Percentiles rank a stretch among this genome's conserved stretches.
Evolutionary conservation across 2,888 invertebrate genomes (phyloP).

Genomic region (Andrena bicolor): DNA sequence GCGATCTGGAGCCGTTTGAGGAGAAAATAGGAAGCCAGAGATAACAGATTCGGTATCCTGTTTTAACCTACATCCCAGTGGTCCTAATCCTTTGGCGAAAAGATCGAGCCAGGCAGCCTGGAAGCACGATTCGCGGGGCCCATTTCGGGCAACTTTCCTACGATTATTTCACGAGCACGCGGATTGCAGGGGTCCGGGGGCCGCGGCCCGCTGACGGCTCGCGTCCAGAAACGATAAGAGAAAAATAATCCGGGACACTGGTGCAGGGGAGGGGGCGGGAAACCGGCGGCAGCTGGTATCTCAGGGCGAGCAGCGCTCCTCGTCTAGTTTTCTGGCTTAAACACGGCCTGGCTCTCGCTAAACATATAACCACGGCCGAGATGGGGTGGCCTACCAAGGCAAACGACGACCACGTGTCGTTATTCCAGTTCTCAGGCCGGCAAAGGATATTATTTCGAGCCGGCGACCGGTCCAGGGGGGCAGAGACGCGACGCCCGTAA

Average conservation of each 20-base stretch:
- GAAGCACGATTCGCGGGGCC: not conserved
- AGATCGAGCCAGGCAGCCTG: conserved; percentile 6
- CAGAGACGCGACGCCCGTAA: conserved; percentile 9
- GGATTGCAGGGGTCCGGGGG: not conserved
- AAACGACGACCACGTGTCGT: conserved; percentile 16
- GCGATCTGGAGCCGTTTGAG: conserved; percentile 1
- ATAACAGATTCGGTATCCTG: not conserved
- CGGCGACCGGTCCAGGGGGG: not conserved
- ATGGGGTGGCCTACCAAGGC: not conserved
- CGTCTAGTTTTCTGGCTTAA: conserved; percentile 49
- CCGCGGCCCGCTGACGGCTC: conserved; percentile 2
- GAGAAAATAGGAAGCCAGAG: not conserved
- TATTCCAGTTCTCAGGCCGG: conserved; percentile 32
- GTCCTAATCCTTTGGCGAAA: conserved; percentile 27
- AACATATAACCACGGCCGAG: conserved; percentile 26
- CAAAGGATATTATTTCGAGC: conserved; percentile 42
- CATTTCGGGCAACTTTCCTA: conserved; percentile 21
- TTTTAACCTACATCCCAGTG: not conserved
- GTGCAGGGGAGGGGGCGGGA: not conserved
- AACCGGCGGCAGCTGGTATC: conserved; percentile 25
- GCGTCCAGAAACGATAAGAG: conserved; percentile 47
- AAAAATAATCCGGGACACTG: conserved; percentile 40
- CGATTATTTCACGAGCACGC: conserved; percentile 15
- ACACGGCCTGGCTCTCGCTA: conserved; percentile 29
- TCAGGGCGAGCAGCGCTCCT: conserved; percentile 40